Evolutionary conservation across 30 jellyfish, hydroid and myxozoan species (phyloP), one percentile per base, ranked within the genome.

Genomic region (Chrysaora quinquecirrha): DNA sequence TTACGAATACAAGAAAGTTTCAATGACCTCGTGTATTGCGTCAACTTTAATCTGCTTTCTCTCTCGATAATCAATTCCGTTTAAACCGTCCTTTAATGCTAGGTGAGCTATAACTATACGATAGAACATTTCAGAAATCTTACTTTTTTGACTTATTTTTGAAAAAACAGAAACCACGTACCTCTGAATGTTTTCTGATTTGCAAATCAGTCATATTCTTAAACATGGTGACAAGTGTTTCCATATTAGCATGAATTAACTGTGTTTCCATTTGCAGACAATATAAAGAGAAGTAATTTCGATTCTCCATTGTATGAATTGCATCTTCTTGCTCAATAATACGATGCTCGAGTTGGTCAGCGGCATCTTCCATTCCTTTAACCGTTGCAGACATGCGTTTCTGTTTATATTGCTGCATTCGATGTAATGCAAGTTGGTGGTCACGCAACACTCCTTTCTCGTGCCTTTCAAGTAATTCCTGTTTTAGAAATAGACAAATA

Each of bases 391-490:
- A 70, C 96, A 85, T 86, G 21, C 91, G 96, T 21, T 76, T 64
- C 80, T 91, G 98, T 68, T 91, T 91, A 67, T 91, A 91, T 50
- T 91, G 98, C 80, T 91, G 98, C 98, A 91, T 91, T 14, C 87
- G 87, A 70, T 78, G 94, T 43, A 91, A 71, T n/a, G 98, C 98
- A 18, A 91, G 79, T 33, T 91, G 98, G 91, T 91, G 98, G 79
- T 91, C 98, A 34, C 98, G 91, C 90, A 91, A 73, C 63, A 91
- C 98, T 48, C 98, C 98, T 34, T 91, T 91, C 80, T 91, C 98
- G 61, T 91, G 98, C 63, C 98, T 78, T 72, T 91, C 98, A 28
- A 91, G 79, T 52, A 91, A 67, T 27, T 91, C 98, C 98, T 91
- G 33, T 4, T 11, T 24, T 33, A 30, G 48, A 48, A 68, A 25